Percentiles rank a stretch among this genome's conserved stretches.
Evolutionary conservation across 92 coral and sea anemone species (phyloP).

Genomic region (Chrysogorgia sp.): DNA sequence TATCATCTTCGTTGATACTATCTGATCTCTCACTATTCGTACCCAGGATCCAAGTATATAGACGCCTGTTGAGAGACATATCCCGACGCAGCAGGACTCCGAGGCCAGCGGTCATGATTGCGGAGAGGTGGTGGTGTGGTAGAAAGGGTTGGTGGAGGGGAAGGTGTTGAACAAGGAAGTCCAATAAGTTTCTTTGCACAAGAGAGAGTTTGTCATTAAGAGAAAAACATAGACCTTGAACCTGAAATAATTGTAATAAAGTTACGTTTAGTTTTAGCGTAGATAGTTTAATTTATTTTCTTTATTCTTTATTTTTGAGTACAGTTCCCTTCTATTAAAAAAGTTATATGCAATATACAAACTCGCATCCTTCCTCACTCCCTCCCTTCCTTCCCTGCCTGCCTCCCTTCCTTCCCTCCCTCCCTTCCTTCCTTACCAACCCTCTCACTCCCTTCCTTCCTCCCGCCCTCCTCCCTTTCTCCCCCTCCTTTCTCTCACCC

Average conservation of each 20-base stretch:
- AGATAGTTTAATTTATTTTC: too few species aligned
- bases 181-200: slow-evolving; percentile 86
- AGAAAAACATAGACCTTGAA: slow-evolving; percentile 72
- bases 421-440: too few species aligned
- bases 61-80: slow-evolving; percentile 92
- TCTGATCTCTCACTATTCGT: slow-evolving; percentile 61
- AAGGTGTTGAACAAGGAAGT: slow-evolving; percentile 72
- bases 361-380: too few species aligned
- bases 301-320: too few species aligned
- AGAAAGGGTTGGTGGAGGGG: slow-evolving; percentile 70
- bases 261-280: too few species aligned
- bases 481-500: too few species aligned
- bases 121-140: slow-evolving; percentile 59
- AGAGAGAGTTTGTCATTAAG: slow-evolving; percentile 83
- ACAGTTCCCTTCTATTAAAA: too few species aligned
- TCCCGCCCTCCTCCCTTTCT: too few species aligned
- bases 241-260: slow-evolving; percentile 46
- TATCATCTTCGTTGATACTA: slow-evolving; percentile 67
- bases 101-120: slow-evolving; percentile 74
- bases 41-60: slow-evolving; percentile 89
- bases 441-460: too few species aligned
- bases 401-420: too few species aligned
- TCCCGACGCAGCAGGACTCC: slow-evolving; percentile 86
- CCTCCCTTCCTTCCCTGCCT: too few species aligned
- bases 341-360: background rate